phyloP scores from a whole-genome alignment of 2,113 vertebrate species.

The Lepus timidus region DNA sequence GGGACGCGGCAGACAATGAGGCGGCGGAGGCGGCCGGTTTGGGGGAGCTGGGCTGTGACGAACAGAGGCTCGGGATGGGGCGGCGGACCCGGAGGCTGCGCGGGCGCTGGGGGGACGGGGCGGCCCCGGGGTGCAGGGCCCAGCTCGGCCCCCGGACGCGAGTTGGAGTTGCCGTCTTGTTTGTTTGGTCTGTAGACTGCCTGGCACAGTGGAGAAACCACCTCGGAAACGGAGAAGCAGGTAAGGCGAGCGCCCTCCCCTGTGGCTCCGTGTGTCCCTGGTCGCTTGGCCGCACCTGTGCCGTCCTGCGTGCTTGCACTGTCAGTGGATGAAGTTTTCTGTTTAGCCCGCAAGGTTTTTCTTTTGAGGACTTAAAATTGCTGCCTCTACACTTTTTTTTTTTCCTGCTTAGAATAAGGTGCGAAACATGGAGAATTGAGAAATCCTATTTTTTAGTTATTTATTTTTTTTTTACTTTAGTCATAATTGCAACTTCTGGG shows the following conservation, averaged over 20 bases:
- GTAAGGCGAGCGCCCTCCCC: conserved; percentile 68
- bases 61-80: not conserved
- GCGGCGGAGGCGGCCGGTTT: conserved; percentile 54
- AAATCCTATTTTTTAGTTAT: conserved; percentile 5
- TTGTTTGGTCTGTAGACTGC: conserved; percentile 80
- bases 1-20: conserved; percentile 78
- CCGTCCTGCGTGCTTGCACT: conserved; percentile 5
- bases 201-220: conserved; percentile 84
- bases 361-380: conserved; percentile 10
- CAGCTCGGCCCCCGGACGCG: not conserved
- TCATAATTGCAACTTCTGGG: not conserved
- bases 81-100: not conserved
- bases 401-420: not conserved
- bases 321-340: conserved; percentile 54
- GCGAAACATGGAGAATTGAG: conserved; percentile 2
- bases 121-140: not conserved
- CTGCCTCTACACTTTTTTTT: not conserved
- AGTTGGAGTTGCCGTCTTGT: conserved; percentile 67
- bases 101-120: not conserved
- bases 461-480: not conserved
- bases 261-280: conserved; percentile 61
- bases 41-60: conserved; percentile 59
- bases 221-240: conserved; percentile 84
- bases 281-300: conserved; percentile 57
- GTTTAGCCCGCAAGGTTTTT: not conserved